A percentile compares a stretch with the other conserved stretches of the same genome.
phyloP scores from a whole-genome alignment of 2,888 invertebrate genomes.

The Lepeophtheirus nordmannii region DNA sequence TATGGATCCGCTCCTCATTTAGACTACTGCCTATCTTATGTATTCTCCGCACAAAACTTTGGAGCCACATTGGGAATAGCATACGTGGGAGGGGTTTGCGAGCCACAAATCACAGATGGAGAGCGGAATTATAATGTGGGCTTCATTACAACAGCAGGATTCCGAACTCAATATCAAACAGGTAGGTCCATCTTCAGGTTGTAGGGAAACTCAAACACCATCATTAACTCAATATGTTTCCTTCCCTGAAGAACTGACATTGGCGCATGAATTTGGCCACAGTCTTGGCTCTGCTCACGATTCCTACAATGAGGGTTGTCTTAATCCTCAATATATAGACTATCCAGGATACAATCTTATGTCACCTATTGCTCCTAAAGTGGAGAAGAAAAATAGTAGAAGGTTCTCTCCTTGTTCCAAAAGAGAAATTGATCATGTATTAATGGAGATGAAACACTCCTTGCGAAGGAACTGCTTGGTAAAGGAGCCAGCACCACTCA shows the following conservation, averaged over 20 bases:
- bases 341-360: neutral
- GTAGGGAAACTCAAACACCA: too few species aligned
- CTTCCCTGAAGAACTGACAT: neutral
- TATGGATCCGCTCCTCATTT: neutral
- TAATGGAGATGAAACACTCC: neutral
- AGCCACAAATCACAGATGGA: neutral
- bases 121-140: neutral
- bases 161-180: neutral
- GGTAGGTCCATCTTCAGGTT: neutral
- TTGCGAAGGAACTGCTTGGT: neutral
- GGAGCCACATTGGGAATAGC: conserved; percentile 3
- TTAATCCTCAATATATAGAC: neutral
- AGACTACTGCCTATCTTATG: neutral
- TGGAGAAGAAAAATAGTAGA: neutral
- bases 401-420: neutral
- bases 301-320: neutral
- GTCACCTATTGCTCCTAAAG: neutral
- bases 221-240: neutral
- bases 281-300: neutral
- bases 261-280: neutral
- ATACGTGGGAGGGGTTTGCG: neutral
- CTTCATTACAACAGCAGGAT: neutral
- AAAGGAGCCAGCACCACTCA: neutral
- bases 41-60: neutral
- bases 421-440: neutral